These are phyloP conservation scores for Trematocara stigmaticum DNA, from an alignment of 2,113 vertebrate genomes.

Conservation along the genomic window DNA sequence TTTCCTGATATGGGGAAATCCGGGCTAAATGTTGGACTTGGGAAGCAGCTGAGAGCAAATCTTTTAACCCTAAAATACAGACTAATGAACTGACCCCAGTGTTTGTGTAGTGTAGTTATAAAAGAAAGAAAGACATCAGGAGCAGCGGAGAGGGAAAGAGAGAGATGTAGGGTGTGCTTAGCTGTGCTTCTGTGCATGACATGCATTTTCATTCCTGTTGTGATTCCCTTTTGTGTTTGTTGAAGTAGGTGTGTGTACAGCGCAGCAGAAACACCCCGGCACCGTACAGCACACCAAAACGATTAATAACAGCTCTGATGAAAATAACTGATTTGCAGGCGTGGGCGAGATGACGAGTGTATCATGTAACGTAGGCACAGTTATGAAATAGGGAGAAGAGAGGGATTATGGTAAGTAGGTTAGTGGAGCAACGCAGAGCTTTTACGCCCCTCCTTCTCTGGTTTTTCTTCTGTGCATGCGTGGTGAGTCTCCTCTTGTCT, in stretches of 20 bases:
- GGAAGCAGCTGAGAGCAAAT: neutral
- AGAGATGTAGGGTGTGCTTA: neutral
- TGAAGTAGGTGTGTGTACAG: neutral
- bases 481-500: neutral
- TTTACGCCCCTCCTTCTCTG: conserved; percentile 38
- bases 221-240: neutral
- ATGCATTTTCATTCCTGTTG: neutral
- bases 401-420: conserved; percentile 76
- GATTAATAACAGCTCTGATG: conserved; percentile 14
- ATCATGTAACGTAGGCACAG: conserved; percentile 64
- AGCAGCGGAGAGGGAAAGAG: neutral
- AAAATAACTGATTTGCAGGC: conserved; percentile 36
- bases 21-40: neutral
- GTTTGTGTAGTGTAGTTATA: neutral
- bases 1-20: neutral
- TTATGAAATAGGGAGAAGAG: conserved; percentile 71
- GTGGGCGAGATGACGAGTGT: conserved; percentile 29
- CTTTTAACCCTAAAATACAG: neutral
- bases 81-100: neutral
- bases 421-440: conserved; percentile 67
- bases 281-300: neutral
- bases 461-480: conserved; percentile 3
- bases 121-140: neutral
- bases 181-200: neutral
- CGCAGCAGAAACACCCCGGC: neutral